These are phyloP conservation scores for Cercopithecus hamlyni DNA, from an alignment of 2,797 vertebrate species.

Conservation along the genomic window DNA sequence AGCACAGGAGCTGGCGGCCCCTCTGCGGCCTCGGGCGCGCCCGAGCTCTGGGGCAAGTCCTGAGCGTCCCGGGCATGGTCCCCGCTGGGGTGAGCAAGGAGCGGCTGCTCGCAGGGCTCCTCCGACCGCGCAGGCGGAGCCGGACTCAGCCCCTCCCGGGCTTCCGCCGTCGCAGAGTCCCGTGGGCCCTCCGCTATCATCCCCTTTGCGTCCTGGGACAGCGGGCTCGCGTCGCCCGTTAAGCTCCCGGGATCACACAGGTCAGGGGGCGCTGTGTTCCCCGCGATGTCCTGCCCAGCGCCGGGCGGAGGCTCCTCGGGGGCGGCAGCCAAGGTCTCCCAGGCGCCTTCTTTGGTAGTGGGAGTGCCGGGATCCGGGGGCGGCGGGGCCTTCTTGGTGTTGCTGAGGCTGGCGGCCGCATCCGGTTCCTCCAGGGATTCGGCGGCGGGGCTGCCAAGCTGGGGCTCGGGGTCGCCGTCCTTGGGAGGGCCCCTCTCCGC, in stretches of 20 bases:
- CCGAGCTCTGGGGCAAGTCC: neutral
- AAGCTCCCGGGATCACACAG: constrained; percentile 32
- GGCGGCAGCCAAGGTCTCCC: constrained; percentile 58
- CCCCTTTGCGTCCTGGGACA: constrained; percentile 64
- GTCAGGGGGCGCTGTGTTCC: constrained; percentile 33
- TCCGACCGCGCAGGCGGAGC: constrained; percentile 35
- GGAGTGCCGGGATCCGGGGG: constrained; percentile 53
- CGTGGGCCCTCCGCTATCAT: constrained; percentile 61
- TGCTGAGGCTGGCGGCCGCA: constrained; percentile 9
- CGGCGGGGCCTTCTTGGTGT: constrained; percentile 59
- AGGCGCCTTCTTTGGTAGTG: constrained; percentile 80
- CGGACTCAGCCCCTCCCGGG: constrained; percentile 51
- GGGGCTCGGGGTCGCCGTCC: constrained; percentile 33
- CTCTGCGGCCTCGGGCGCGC: neutral
- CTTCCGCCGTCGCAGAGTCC: constrained; percentile 20
- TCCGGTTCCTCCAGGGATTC: constrained; percentile 64
- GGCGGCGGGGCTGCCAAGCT: constrained; percentile 17
- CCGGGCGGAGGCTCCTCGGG: constrained; percentile 60
- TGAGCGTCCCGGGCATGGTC: neutral
- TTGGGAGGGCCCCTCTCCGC: constrained; percentile 60
- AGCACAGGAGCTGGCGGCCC: constrained; percentile 47
- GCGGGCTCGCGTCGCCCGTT: constrained; percentile 10
- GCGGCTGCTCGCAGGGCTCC: constrained; percentile 70
- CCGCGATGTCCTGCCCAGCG: neutral
- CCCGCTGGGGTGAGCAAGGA: constrained; percentile 14